Evolutionary conservation across 2,797 vertebrate species (phyloP).

Genomic region (Myotis myotis): DNA sequence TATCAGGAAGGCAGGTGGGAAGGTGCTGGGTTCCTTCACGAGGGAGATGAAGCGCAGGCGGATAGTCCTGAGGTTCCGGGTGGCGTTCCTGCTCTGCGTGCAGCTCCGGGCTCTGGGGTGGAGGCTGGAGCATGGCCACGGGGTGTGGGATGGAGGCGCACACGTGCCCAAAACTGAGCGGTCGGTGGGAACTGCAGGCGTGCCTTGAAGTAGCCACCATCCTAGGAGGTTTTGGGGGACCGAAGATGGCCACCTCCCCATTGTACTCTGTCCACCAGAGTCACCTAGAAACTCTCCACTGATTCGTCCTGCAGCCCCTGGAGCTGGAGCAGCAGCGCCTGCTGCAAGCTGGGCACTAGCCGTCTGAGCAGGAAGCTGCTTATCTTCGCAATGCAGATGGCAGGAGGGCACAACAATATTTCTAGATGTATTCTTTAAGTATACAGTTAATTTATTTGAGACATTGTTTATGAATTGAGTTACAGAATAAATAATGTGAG

Average conservation of each 20-base stretch:
- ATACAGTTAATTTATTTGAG: slow-evolving; percentile 22
- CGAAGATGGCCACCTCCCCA: slow-evolving; percentile 96
- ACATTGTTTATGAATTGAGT: slow-evolving; percentile 50
- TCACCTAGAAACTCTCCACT: slow-evolving; percentile 94
- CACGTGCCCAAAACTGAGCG: slow-evolving; percentile 82
- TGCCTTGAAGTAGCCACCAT: slow-evolving; percentile 94
- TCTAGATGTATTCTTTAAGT: slow-evolving; percentile 34
- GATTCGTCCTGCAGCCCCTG: slow-evolving; percentile 93
- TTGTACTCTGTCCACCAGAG: slow-evolving; percentile 93
- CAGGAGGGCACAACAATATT: neutral
- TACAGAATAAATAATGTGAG: slow-evolving; percentile 53
- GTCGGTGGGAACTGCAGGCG: neutral
- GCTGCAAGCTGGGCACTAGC: slow-evolving; percentile 87
- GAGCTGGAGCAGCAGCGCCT: slow-evolving; percentile 92
- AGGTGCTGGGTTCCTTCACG: slow-evolving; percentile 93
- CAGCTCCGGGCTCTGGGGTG: slow-evolving; percentile 89
- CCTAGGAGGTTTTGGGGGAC: slow-evolving; percentile 94
- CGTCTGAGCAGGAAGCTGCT: slow-evolving; percentile 12
- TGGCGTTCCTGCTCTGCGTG: slow-evolving; percentile 90
- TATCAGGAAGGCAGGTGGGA: slow-evolving; percentile 92
- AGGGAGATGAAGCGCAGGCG: slow-evolving; percentile 93
- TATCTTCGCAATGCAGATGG: neutral
- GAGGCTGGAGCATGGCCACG: slow-evolving; percentile 83
- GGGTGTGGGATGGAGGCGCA: slow-evolving; percentile 92
- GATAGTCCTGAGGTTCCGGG: slow-evolving; percentile 93